Evolutionary conservation across 2,888 invertebrate species (phyloP).

Genomic region (Stratiomys singularior): DNA sequence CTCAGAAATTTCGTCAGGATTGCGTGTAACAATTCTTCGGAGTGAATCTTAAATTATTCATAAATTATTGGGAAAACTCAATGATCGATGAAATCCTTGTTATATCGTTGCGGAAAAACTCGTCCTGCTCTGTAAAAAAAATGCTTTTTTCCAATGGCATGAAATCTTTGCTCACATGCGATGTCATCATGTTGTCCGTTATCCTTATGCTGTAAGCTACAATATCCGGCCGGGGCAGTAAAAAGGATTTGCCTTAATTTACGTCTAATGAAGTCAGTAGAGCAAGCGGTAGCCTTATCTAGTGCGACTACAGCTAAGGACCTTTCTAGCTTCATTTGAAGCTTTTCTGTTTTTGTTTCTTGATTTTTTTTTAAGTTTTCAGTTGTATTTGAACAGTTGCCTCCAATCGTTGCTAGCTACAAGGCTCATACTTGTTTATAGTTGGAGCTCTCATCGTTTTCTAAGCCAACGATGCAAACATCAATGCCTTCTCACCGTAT

Average conservation of each 20-base stretch:
- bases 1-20: too few species aligned
- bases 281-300: background rate
- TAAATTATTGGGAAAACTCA: too few species aligned
- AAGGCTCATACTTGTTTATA: background rate
- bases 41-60: too few species aligned
- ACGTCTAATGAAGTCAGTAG: slow-evolving; percentile 11
- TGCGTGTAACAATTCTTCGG: too few species aligned
- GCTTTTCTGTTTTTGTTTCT: background rate
- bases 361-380: background rate
- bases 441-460: background rate
- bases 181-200: too few species aligned
- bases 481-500: background rate
- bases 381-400: too few species aligned
- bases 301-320: background rate
- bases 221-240: background rate
- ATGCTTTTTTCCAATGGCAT: too few species aligned
- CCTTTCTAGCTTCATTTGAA: background rate
- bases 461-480: slow-evolving; percentile 6
- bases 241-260: slow-evolving; percentile 11
- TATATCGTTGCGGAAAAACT: too few species aligned
- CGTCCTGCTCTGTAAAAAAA: too few species aligned
- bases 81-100: too few species aligned
- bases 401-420: background rate
- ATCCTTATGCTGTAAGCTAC: background rate
- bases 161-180: too few species aligned